phyloP scores from a whole-genome alignment of 1,140 invertebrate species.

The Cardiocondyla obscurior region DNA sequence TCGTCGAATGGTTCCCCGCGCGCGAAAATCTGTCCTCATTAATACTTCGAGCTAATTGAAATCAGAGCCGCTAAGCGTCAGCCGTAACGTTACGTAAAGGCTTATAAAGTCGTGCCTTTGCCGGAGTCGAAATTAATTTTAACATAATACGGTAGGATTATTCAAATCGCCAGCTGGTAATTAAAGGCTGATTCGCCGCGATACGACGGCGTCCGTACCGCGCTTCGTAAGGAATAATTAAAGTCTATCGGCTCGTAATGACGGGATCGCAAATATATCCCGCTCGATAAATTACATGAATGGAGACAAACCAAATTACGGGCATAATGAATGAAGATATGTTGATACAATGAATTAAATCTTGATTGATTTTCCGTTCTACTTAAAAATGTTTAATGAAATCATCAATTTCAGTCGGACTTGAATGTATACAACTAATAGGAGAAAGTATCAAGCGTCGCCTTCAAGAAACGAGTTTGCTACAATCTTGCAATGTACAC shows the following conservation, averaged over 20 bases:
- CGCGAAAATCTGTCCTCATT: neutral
- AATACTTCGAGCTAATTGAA: neutral
- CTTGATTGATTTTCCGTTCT: neutral
- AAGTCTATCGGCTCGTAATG: neutral
- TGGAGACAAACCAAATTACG: constrained; percentile 13
- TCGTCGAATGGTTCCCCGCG: neutral
- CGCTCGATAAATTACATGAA: constrained; percentile 15
- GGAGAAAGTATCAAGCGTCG: constrained; percentile 7
- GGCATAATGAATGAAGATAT: constrained; percentile 28
- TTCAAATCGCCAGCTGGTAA: neutral
- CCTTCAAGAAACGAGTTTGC: neutral
- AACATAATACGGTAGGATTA: neutral
- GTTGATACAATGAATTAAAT: neutral
- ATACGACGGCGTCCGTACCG: neutral
- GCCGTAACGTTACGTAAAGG: too few relatives aligned
- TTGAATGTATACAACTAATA: neutral
- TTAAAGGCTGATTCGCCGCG: neutral
- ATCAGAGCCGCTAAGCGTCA: neutral
- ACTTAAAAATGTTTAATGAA: neutral
- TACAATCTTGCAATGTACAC: neutral
- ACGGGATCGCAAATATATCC: neutral
- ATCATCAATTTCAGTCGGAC: neutral
- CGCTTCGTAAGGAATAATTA: constrained; percentile 21
- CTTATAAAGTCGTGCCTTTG: neutral
- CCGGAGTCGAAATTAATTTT: neutral